These are phyloP conservation scores for Dendrocincla fuliginosa DNA, from an alignment of 2,797 vertebrate species.

Conservation along the genomic window DNA sequence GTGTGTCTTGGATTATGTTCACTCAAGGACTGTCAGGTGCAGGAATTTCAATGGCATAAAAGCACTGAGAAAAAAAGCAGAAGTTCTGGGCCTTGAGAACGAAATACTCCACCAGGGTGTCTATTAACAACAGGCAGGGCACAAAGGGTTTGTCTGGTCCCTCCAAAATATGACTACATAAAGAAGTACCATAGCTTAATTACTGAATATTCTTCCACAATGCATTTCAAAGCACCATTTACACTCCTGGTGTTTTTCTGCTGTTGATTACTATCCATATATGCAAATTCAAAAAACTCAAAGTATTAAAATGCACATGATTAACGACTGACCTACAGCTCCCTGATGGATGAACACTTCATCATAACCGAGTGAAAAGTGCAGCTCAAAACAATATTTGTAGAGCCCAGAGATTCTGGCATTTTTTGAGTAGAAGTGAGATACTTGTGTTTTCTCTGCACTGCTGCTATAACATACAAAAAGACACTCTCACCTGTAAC, in stretches of 20 bases:
- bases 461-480: not conserved
- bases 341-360: not conserved
- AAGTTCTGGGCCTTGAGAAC: not conserved
- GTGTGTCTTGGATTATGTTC: slow-evolving; percentile 53
- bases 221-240: not conserved
- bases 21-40: slow-evolving; percentile 8
- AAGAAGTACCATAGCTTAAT: not conserved
- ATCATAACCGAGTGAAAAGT: accelerated
- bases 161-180: not conserved
- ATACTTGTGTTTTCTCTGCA: not conserved
- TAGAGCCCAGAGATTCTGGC: not conserved
- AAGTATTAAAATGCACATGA: not conserved
- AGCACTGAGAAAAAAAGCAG: not conserved
- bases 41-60: slow-evolving; percentile 45
- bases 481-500: not conserved
- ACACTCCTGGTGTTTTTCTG: not conserved
- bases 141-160: not conserved
- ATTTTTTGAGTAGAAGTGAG: not conserved
- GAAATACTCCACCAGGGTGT: not conserved
- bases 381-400: not conserved
- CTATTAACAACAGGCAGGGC: not conserved
- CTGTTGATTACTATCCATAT: not conserved
- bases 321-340: not conserved
- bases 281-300: not conserved
- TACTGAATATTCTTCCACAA: not conserved